Evolutionary conservation across 2,888 invertebrate genomes (phyloP).

Genomic region (Drosophila mettleri): DNA sequence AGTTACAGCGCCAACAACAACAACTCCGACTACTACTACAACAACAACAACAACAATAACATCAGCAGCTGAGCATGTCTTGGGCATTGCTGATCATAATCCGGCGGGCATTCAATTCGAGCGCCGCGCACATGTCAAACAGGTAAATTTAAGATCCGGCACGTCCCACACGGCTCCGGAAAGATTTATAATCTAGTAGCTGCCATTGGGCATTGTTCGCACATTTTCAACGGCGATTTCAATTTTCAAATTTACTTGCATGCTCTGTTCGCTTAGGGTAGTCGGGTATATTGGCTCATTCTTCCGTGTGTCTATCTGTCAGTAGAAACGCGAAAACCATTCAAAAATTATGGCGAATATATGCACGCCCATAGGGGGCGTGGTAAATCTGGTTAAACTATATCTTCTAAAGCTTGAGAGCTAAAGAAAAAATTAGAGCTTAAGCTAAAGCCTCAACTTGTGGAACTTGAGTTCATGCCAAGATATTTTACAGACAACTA

Average conservation of each 20-base stretch:
- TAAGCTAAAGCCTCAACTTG: no score
- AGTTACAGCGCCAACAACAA: constrained; percentile 19
- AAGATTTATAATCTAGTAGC: constrained; percentile 7
- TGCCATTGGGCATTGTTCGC: constrained; percentile 19
- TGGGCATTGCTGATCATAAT: constrained; percentile 82
- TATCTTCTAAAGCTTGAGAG: no score
- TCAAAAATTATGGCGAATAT: no score
- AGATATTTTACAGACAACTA: no score
- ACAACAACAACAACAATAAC: constrained; percentile 5
- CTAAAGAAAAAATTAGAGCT: no score
- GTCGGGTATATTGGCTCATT: no score
- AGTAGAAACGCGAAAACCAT: no score
- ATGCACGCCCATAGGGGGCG: no score
- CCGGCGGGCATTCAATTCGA: constrained; percentile 83
- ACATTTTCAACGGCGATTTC: constrained; percentile 6
- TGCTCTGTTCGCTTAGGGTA: no score
- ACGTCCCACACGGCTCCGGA: constrained; percentile 1
- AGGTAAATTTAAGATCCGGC: constrained; percentile 71
- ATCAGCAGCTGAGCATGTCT: constrained; percentile 7
- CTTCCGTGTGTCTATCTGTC: no score
- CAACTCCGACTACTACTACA: constrained; percentile 9
- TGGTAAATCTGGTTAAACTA: no score
- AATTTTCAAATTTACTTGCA: constrained; percentile 36
- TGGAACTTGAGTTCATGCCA: no score
- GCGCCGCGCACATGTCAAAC: constrained; percentile 84